Conservation (phyloP, 2,888 invertebrate species). For the Morpho helenor region DNA sequence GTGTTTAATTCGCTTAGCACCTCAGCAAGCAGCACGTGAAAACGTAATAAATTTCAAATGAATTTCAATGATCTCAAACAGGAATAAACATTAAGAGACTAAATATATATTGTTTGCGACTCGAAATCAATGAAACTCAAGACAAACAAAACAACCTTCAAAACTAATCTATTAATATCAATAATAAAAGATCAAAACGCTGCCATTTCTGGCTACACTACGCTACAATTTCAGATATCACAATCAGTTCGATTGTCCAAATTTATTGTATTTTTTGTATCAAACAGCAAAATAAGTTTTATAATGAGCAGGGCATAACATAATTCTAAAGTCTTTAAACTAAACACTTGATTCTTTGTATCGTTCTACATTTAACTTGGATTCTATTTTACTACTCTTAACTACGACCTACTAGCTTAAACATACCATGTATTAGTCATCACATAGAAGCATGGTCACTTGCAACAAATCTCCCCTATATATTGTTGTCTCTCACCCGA, state of each 20-base stretch:
- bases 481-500: slow-evolving; percentile 19
- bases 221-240: not conserved
- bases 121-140: not conserved
- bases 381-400: slow-evolving; percentile 8
- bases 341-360: not conserved
- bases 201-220: slow-evolving; percentile 25
- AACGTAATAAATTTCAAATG: too few species aligned
- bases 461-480: not conserved
- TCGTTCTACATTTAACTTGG: slow-evolving; percentile 4
- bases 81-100: too few species aligned
- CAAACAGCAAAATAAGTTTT: too few species aligned
- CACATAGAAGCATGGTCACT: slow-evolving; percentile 12
- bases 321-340: too few species aligned
- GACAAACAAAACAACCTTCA: not conserved
- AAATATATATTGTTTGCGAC: too few species aligned
- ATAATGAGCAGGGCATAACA: too few species aligned
- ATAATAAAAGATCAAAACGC: slow-evolving; percentile 1
- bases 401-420: slow-evolving; percentile 1
- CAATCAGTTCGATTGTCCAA: not conserved
- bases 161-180: not conserved
- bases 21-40: too few species aligned
- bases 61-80: too few species aligned
- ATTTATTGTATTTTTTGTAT: too few species aligned
- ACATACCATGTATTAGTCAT: slow-evolving; percentile 12
- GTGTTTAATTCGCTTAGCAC: too few species aligned